phyloP scores from a whole-genome alignment of 2,888 invertebrate species.

The Nomada ferruginata region DNA sequence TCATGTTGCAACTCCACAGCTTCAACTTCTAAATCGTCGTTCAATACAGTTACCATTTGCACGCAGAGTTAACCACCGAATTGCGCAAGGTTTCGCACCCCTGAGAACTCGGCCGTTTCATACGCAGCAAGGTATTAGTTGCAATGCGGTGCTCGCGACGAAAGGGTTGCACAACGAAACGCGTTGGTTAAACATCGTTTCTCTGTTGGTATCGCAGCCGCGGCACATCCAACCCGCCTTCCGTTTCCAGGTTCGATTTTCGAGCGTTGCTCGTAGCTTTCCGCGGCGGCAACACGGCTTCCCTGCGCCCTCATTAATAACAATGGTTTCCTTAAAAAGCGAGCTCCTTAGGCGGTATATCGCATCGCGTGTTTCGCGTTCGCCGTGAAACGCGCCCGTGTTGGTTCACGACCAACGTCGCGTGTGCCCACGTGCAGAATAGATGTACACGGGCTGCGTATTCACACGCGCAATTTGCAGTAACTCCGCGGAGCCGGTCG shows the following conservation, averaged over 20 bases:
- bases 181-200: not conserved
- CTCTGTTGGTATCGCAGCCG: not conserved
- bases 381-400: not conserved
- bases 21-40: too few species aligned
- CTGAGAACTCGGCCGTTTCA: too few species aligned
- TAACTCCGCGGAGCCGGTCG: conserved; percentile 58
- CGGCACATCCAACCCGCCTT: not conserved
- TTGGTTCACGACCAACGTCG: not conserved
- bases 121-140: too few species aligned
- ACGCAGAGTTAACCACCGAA: too few species aligned
- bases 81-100: too few species aligned
- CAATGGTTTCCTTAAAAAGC: conserved; percentile 33
- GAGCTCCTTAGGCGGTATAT: conserved; percentile 20
- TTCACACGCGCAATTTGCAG: conserved; percentile 66
- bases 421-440: conserved; percentile 46
- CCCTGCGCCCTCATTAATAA: conserved; percentile 34
- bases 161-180: not conserved
- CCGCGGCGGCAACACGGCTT: not conserved
- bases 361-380: conserved; percentile 23
- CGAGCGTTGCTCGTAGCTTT: not conserved
- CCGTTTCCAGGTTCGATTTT: conserved; percentile 23
- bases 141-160: not conserved
- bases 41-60: too few species aligned
- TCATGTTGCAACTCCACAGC: too few species aligned
- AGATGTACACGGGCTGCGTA: conserved; percentile 45